Conservation (phyloP, 2,888 invertebrate species). For the Exephanes ischioxanthus region DNA sequence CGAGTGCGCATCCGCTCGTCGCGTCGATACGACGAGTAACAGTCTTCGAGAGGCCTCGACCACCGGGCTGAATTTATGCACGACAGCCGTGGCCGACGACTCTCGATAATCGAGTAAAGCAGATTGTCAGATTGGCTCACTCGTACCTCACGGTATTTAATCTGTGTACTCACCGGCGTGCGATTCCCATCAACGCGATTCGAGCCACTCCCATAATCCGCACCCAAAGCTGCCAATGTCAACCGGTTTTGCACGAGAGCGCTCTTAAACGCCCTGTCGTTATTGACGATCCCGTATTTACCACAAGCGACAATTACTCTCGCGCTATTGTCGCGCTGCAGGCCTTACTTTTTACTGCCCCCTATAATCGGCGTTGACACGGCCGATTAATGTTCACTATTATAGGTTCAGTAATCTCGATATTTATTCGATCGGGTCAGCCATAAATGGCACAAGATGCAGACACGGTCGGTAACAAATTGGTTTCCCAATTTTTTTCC, state of each 20-base stretch:
- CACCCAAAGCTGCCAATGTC: conserved; percentile 62
- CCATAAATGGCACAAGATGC: too few relatives aligned
- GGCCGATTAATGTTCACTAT: too few relatives aligned
- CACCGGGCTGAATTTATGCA: conserved; percentile 9
- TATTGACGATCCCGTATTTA: conserved; percentile 42
- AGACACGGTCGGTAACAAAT: too few relatives aligned
- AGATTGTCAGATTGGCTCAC: conserved; percentile 14
- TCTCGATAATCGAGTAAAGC: conserved; percentile 57
- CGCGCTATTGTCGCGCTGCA: conserved; percentile 3
- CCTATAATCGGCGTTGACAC: conserved; percentile 13
- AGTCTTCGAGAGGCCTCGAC: conserved; percentile 1
- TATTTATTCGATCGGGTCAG: too few relatives aligned
- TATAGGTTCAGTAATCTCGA: too few relatives aligned
- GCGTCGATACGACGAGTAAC: conserved; percentile 5
- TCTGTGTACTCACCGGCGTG: conserved; percentile 3
- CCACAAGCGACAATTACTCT: conserved; percentile 58
- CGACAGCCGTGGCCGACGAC: conserved; percentile 38
- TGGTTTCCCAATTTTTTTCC: too few relatives aligned
- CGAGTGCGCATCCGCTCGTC: conserved; percentile 11
- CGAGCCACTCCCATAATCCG: conserved; percentile 61
- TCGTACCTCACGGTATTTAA: conserved; percentile 39
- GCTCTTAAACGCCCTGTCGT: conserved; percentile 44
- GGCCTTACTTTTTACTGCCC: conserved; percentile 10
- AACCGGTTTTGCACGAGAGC: conserved; percentile 57
- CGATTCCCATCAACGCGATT: conserved; percentile 15